Percentiles rank a stretch among this genome's conserved stretches.
Conservation (phyloP, 2,113 vertebrate genomes). For the Heterotilapia buettikoferi region DNA sequence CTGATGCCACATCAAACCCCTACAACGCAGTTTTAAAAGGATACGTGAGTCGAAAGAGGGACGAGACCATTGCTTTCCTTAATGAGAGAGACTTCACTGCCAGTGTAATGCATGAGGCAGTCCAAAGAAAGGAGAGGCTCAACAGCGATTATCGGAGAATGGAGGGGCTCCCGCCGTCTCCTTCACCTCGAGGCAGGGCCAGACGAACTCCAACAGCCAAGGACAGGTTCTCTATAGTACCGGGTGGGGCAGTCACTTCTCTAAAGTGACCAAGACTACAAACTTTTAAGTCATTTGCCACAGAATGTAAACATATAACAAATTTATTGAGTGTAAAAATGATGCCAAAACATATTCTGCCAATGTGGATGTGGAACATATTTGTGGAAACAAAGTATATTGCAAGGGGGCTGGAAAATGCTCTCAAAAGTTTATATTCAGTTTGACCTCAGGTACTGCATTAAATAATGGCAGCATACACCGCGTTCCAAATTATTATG, state of each 20-base stretch:
- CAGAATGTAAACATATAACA: background rate
- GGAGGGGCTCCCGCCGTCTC: slow-evolving; percentile 51
- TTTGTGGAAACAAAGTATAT: background rate
- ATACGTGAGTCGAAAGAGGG: slow-evolving; percentile 67
- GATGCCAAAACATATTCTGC: background rate
- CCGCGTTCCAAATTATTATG: background rate
- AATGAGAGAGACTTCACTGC: slow-evolving; percentile 69
- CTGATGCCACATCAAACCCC: slow-evolving; percentile 54
- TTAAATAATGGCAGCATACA: background rate
- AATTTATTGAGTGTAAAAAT: background rate
- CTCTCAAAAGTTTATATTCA: background rate
- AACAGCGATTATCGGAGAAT: slow-evolving; percentile 51
- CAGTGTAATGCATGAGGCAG: slow-evolving; percentile 58
- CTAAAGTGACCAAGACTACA: slow-evolving; percentile 14
- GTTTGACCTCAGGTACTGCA: background rate
- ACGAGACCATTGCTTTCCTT: slow-evolving; percentile 67
- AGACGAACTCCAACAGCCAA: slow-evolving; percentile 50
- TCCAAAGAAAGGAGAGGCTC: slow-evolving; percentile 57
- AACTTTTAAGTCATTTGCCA: background rate
- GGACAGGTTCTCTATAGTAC: slow-evolving; percentile 56
- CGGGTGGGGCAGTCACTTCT: slow-evolving; percentile 30
- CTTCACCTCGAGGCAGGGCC: slow-evolving; percentile 15
- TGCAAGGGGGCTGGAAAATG: background rate
- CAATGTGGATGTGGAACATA: background rate
- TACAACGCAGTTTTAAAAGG: slow-evolving; percentile 69